Evolutionary conservation across 2,113 vertebrate species (phyloP).

Genomic region (Piaya cayana): DNA sequence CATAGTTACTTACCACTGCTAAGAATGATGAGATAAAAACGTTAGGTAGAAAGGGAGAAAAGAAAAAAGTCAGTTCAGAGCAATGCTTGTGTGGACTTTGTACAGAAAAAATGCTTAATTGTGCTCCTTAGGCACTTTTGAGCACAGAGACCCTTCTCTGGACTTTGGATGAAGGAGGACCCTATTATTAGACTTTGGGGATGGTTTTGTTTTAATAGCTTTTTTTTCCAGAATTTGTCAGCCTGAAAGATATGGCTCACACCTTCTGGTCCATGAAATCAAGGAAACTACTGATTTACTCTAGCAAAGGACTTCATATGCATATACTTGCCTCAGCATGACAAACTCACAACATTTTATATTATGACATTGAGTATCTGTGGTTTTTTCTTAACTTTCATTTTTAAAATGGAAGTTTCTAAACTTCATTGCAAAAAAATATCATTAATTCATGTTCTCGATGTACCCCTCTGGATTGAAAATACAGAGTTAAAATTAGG

Average conservation of each 20-base stretch:
- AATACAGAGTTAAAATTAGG: background rate
- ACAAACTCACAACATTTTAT: background rate
- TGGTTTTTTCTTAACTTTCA: background rate
- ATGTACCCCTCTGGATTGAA: background rate
- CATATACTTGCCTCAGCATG: background rate
- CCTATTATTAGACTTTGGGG: background rate
- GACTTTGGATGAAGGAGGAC: background rate
- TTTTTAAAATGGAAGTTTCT: background rate
- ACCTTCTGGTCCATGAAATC: background rate
- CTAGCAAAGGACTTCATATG: background rate
- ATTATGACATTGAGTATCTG: background rate
- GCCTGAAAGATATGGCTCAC: background rate
- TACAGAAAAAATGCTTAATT: background rate
- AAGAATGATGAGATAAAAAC: conserved; percentile 69
- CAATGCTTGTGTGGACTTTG: background rate
- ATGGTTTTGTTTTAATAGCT: background rate
- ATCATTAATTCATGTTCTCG: background rate
- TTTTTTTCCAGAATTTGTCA: background rate
- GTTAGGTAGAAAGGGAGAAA: conserved; percentile 25
- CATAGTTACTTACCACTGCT: conserved; percentile 69
- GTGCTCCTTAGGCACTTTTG: background rate
- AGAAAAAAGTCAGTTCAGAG: conserved; percentile 12
- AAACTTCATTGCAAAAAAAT: background rate
- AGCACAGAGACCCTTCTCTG: background rate
- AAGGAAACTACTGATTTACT: background rate